Conservation (phyloP, 2,888 invertebrate species). For the Patella pellucida region DNA sequence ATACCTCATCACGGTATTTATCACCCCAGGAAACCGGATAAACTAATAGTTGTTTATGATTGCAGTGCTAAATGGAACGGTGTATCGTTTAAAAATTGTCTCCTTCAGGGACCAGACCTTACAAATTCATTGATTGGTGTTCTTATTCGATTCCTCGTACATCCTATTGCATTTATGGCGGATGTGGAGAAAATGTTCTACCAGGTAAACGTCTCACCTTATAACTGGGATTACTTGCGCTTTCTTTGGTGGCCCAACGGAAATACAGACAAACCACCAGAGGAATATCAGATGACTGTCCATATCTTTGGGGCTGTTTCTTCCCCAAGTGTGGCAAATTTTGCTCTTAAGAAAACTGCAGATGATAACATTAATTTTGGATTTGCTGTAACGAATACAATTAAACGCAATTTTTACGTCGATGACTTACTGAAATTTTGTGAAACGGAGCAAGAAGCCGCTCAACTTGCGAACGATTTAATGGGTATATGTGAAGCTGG, state of each 20-base stretch:
- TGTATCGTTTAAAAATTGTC: conserved; percentile 19
- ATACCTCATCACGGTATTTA: conserved; percentile 25
- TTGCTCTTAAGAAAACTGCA: neutral
- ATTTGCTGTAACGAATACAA: too few species aligned
- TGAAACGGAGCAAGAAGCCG: too few species aligned
- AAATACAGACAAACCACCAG: neutral
- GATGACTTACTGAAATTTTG: too few species aligned
- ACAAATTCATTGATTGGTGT: conserved; percentile 24
- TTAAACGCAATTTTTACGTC: too few species aligned
- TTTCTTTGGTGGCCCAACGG: conserved; percentile 23
- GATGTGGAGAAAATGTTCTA: conserved; percentile 26
- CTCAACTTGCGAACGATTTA: too few species aligned
- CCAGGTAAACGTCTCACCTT: conserved; percentile 18
- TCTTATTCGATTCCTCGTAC: conserved; percentile 16
- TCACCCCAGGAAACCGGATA: conserved; percentile 29
- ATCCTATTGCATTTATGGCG: conserved; percentile 23
- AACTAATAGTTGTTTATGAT: conserved; percentile 18
- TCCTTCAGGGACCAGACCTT: conserved; percentile 26
- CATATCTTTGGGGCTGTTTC: conserved; percentile 13
- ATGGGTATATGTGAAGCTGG: too few species aligned
- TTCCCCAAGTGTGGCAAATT: conserved; percentile 14
- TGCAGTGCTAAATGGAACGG: conserved; percentile 16
- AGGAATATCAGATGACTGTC: conserved; percentile 6
- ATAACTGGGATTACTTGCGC: conserved; percentile 14
- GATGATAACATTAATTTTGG: too few species aligned